Conservation (phyloP, 2,113 vertebrate species). For the Siphamia tubifer region DNA sequence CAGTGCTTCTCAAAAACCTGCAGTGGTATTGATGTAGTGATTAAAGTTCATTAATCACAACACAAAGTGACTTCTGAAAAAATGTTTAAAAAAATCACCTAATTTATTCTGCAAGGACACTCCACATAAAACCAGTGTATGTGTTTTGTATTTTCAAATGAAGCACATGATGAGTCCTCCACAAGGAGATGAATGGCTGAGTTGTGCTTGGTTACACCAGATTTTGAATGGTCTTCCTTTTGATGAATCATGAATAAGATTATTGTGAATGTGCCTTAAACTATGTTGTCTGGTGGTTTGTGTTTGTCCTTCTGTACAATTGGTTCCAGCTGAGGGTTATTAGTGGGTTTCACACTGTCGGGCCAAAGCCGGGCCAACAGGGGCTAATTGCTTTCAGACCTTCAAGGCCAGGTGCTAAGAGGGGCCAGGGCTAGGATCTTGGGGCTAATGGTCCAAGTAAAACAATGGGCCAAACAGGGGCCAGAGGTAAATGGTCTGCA, state of each 20-base stretch:
- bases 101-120: background rate
- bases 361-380: too few species aligned
- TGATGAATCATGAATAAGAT: background rate
- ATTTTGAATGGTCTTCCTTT: background rate
- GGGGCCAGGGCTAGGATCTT: too few species aligned
- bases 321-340: too few species aligned
- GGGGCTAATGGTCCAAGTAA: too few species aligned
- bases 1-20: constrained; percentile 22
- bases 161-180: background rate
- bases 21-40: constrained; percentile 25
- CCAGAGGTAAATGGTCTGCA: too few species aligned
- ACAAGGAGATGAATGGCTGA: background rate
- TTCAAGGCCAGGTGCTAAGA: too few species aligned
- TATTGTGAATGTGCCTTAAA: background rate
- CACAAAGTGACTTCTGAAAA: background rate
- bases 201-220: background rate
- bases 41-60: constrained; percentile 18
- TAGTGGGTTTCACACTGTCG: too few species aligned
- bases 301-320: too few species aligned
- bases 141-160: background rate
- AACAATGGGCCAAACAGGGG: too few species aligned
- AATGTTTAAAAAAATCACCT: background rate
- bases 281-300: too few species aligned
- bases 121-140: background rate
- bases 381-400: too few species aligned